Evolutionary conservation across 92 coral and sea anemone species (phyloP), one percentile per base, ranked within the genome.

Genomic region (Phenganax marumi): DNA sequence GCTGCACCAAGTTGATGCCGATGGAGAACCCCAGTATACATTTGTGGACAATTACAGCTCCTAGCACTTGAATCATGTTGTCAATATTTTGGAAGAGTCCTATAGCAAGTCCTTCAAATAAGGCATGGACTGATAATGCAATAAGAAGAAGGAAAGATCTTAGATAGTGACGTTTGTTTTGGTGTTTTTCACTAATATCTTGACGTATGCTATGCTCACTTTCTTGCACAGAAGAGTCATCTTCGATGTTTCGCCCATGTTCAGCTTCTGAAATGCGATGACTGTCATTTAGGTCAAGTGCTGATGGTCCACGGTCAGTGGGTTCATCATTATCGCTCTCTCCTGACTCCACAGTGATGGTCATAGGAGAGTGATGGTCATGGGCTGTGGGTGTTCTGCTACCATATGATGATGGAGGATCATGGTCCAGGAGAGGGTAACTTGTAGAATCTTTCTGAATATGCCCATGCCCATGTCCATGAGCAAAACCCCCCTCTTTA

Each of bases 61-160:
- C 90, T 23, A 97, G 87, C n/a, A 93, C 85, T 58, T 93, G 91
- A 5, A 85, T 89, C 24, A 93, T 73, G 9, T 91, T 93, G 50
- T 87, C 89, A 11, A 88, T 79, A 64, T 93, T 92, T 24, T 82
- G 76, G 49, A 93, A 82, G 73, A 93, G 82, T 7, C 97, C 97
- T 16, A 93, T 64, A 22, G 97, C 97, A 16, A 93, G 77, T 10
- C 97, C 97, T 89, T 93, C 97, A 77, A 93, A 92, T 8, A 93
- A 71, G 48, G 97, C 90, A 63, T 93, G 97, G 79, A 93, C 26
- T 6, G 97, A 93, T 26, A 93, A 70, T 4, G 97, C 97, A 39
- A 92, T 70, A 8, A 93, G 77, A 16, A 93, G 89, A 64, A 93
- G 87, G 73, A 91, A 93, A 12, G 91, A 83, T 26, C 97, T 84